Evolutionary conservation across 2,113 vertebrate species (phyloP).

Genomic region (Neolamprologus caudopunctatus): DNA sequence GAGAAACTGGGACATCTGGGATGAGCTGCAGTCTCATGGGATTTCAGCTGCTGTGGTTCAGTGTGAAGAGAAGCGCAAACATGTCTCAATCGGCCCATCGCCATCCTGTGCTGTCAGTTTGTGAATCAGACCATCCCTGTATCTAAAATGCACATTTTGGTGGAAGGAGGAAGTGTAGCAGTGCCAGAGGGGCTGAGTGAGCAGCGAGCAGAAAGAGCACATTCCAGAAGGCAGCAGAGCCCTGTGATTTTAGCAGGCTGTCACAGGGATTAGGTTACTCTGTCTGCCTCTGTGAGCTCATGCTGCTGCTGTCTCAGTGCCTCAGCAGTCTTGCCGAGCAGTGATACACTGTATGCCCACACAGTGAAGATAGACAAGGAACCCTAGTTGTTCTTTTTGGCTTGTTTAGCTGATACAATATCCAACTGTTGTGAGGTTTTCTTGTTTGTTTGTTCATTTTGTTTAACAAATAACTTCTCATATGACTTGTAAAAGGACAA

Average conservation of each 20-base stretch:
- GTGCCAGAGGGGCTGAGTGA: constrained; percentile 54
- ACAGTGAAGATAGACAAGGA: not conserved
- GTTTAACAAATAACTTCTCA: not conserved
- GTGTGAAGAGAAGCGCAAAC: not conserved
- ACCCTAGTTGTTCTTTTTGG: not conserved
- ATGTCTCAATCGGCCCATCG: not conserved
- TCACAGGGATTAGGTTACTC: constrained; percentile 70
- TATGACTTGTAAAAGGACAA: not conserved
- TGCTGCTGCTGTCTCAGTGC: constrained; percentile 47
- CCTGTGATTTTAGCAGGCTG: constrained; percentile 70
- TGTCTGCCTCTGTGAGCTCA: constrained; percentile 65
- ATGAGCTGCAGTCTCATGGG: constrained; percentile 41
- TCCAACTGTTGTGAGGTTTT: not conserved
- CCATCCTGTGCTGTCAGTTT: not conserved
- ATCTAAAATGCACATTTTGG: constrained; percentile 42
- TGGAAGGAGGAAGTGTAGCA: constrained; percentile 45
- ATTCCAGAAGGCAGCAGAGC: constrained; percentile 66
- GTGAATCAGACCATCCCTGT: not conserved
- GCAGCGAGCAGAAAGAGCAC: constrained; percentile 55
- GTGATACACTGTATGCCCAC: not conserved
- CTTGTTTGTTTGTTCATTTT: not conserved
- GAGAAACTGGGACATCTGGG: constrained; percentile 54
- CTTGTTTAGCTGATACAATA: not conserved
- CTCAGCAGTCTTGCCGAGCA: constrained; percentile 24
- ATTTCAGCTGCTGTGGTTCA: not conserved